Evolutionary conservation across 2,797 vertebrate species (phyloP), one percentile per base, ranked within the genome.

Genomic region (Varecia variegata): DNA sequence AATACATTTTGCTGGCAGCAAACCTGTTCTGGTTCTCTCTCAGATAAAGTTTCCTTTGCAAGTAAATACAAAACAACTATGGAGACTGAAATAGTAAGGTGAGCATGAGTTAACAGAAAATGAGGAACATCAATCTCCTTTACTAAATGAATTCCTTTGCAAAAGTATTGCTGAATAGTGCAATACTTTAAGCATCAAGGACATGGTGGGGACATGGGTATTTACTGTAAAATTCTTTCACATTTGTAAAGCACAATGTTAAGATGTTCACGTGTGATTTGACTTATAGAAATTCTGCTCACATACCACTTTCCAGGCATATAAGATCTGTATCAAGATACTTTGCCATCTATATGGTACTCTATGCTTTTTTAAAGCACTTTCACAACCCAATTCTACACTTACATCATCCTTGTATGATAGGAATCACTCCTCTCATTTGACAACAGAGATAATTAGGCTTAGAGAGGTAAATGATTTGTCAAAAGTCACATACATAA

Each of bases 351-450:
- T 74, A 21, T 77, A 35, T 85, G 35, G 25, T 62, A 45, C 17
- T 45, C 70, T 18, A 80, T 88, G 86, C 17, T 87, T 91, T 95
- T 95, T 82, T 38, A 67, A 88, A 97, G 43, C 32, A 88, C 20
- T 54, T 88, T 81, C 45, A 83, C 58, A 92, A 70, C 87, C 32
- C n/a, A 58, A 2, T 86, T 93, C 27, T 25, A 83, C 40, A 5
- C 45, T 81, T 89, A 8, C 3, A 50, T 30, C 12, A 92, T n/a
- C 20, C 25, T 74, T 70, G 7, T n/a, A 52, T 88, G 76, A 56
- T 25, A 70, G 52, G 30, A 83, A 40, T 54, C 18, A 84, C 65
- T 81, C 30, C 73, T 40, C 40, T 92, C 65, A 80, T 54, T 95
- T 80, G 62, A 91, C 50, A 62, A 81, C 50, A 93, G 45, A 80